phyloP scores from a whole-genome alignment of 2,113 vertebrate species.

The Pollimyrus isidori region DNA sequence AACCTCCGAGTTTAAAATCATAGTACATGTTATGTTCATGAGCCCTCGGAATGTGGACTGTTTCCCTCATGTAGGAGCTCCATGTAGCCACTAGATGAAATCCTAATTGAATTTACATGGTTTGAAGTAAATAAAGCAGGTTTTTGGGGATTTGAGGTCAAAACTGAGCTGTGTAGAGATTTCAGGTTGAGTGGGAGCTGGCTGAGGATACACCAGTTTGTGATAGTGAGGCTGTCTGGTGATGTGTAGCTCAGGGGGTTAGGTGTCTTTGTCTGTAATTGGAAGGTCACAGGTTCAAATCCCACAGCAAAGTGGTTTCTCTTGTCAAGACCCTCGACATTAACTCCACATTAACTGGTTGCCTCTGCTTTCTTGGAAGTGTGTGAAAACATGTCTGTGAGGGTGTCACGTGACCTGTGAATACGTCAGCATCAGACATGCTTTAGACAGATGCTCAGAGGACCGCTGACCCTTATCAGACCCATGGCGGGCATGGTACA shows the following conservation, averaged over 20 bases:
- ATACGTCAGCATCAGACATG: neutral
- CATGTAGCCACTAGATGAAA: neutral
- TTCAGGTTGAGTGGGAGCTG: neutral
- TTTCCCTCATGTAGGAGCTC: neutral
- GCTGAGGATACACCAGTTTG: too few species aligned
- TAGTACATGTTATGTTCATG: neutral
- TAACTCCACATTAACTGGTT: neutral
- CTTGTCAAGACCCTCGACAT: neutral
- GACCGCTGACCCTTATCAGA: neutral
- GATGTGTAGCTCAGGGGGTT: neutral
- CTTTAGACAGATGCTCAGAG: neutral
- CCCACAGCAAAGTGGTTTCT: neutral
- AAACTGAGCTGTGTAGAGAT: neutral
- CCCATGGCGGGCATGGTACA: neutral
- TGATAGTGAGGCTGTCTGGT: neutral
- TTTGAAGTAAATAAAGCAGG: neutral
- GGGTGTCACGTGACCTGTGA: neutral
- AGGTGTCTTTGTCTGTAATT: neutral
- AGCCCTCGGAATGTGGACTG: too few species aligned
- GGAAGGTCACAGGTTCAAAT: neutral
- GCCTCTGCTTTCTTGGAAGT: neutral
- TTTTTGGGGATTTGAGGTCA: neutral
- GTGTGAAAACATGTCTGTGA: neutral
- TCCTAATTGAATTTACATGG: neutral
- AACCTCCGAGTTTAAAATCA: neutral